Base-by-base conservation (phyloP, 2,113 vertebrate species). In the Colaptes auratus region DNA sequence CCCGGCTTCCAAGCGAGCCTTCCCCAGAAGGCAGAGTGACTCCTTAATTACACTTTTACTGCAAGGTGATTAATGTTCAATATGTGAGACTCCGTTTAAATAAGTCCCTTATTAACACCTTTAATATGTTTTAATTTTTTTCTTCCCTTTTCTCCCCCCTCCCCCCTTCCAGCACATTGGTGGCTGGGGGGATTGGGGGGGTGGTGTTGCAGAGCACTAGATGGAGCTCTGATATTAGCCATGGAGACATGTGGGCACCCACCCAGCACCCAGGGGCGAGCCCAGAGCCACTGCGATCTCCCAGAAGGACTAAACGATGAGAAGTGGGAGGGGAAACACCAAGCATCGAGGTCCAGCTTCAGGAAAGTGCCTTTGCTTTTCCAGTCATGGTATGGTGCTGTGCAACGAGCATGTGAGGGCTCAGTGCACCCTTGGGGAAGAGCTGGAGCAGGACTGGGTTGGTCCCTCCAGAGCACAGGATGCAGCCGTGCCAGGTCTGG, bases 31-130 rank as follows among this genome's bases (percentile, higher is more conserved):
- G 94, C 97, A 93, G 96, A 97, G 89, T 94, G 85, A 89, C 75
- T 94, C 90, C 89, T 96, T 97, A 97, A 97, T 97, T 97, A 97
- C 97, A 95, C 94, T 97, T 96, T 96, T 95, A 96, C 96, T 91
- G 96, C 92, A 10, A 81, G 94, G 96, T 97, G 97, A 97, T 97
- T 97, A 97, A 97, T 96, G 96, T 92, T 96, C 96, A 96, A 96
- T 96, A 96, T 96, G 96, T 94, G 95, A 95, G 96, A 95, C 95
- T 97, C 93, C 67, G 63, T 96, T 96, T 97, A 94, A 97, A 93
- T 96, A 94, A 97, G 96, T 91, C 95, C 69, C 94, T 97, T 96
- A 95, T 89, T 88, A 89, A 95, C 91, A 94, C 96, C 89, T 96
- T 95, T 92, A 86, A 93, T 97, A 92, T 81, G 87, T 94, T 97